These are phyloP conservation scores for Eurosta solidaginis DNA, from an alignment of 1,140 invertebrate genomes.

Conservation along the genomic window DNA sequence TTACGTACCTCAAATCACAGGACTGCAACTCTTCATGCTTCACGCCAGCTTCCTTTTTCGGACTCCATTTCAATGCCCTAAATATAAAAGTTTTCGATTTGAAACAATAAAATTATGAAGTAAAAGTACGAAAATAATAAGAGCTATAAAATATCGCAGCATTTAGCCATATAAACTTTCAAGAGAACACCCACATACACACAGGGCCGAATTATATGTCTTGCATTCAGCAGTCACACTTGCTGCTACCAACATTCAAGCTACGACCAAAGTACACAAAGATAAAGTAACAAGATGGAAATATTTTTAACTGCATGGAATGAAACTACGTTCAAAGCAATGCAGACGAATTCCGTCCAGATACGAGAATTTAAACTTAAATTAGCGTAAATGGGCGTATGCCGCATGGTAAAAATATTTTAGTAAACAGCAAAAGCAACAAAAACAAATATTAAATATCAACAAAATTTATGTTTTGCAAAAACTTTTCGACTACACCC, in stretches of 20 bases:
- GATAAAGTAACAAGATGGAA: too few species aligned
- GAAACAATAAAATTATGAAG: slow-evolving; percentile 32
- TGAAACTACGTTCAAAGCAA: too few species aligned
- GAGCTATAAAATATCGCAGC: slow-evolving; percentile 24
- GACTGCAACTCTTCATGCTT: neutral
- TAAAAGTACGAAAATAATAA: neutral
- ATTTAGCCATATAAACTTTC: neutral
- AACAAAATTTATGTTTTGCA: slow-evolving; percentile 1
- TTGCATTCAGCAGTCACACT: neutral
- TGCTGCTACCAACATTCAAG: slow-evolving; percentile 1
- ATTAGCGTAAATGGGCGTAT: too few species aligned
- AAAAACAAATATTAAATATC: neutral
- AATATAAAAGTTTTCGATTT: neutral
- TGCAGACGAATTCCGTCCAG: too few species aligned
- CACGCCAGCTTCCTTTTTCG: neutral
- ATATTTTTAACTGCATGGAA: too few species aligned
- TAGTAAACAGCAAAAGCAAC: too few species aligned
- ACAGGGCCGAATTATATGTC: neutral
- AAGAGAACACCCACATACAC: neutral
- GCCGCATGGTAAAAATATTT: too few species aligned
- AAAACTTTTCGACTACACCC: slow-evolving; percentile 9
- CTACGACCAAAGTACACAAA: too few species aligned
- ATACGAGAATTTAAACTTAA: too few species aligned
- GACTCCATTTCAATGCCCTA: neutral
- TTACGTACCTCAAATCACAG: neutral